phyloP scores from a whole-genome alignment of 2,113 vertebrate genomes.

The Coptodon bakossiorum region DNA sequence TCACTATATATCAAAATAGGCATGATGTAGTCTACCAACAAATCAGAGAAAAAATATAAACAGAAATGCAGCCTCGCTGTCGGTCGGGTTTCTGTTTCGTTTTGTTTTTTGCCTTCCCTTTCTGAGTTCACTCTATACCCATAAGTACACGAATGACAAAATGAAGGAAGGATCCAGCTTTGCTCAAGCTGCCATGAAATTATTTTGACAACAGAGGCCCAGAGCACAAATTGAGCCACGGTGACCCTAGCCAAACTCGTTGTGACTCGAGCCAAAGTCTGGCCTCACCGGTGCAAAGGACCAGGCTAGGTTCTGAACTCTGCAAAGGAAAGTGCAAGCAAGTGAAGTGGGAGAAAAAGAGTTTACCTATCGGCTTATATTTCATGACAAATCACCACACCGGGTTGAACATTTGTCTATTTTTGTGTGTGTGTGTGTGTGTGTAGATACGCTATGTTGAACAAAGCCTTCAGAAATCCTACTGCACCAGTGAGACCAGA shows the following conservation, averaged over 20 bases:
- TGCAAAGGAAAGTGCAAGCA: not conserved
- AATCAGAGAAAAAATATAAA: not conserved
- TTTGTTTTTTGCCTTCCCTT: not conserved
- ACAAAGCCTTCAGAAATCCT: not conserved
- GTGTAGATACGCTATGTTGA: not conserved
- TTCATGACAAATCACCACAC: conserved; percentile 8
- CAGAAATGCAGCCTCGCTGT: not conserved
- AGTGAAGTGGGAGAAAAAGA: not conserved
- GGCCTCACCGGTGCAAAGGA: not conserved
- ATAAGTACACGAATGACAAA: not conserved
- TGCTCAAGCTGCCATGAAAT: conserved; percentile 21
- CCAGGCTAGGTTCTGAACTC: not conserved
- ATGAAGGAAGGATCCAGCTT: not conserved
- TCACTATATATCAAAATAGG: conserved; percentile 10
- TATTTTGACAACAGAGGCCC: conserved; percentile 24
- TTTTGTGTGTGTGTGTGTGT: not conserved
- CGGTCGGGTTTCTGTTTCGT: not conserved
- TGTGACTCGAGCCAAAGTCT: not conserved
- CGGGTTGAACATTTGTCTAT: not conserved
- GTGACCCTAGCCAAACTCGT: conserved; percentile 18
- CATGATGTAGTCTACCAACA: not conserved
- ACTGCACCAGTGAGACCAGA: not conserved
- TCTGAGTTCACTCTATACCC: not conserved
- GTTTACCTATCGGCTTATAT: conserved; percentile 1
- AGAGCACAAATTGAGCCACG: conserved; percentile 18